Percentiles rank a stretch among this genome's conserved stretches.
phyloP scores from a whole-genome alignment of 2,888 invertebrate genomes.

The Drosophila neotestacea region DNA sequence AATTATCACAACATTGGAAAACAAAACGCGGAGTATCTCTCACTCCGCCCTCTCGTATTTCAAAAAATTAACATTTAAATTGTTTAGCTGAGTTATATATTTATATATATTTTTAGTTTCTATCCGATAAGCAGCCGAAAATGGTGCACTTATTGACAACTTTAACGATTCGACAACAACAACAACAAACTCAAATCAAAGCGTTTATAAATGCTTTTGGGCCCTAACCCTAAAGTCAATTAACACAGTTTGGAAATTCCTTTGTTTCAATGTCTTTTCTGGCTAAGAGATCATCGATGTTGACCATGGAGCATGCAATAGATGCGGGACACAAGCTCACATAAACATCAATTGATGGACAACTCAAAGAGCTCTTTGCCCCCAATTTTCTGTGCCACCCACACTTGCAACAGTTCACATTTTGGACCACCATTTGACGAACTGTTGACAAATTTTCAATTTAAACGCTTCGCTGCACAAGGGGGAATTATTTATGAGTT shows the following conservation, averaged over 20 bases:
- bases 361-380: conserved; percentile 18
- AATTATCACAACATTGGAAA: conserved; percentile 76
- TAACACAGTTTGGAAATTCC: conserved; percentile 49
- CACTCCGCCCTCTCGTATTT: conserved; percentile 6
- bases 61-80: conserved; percentile 75
- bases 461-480: conserved; percentile 67
- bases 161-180: conserved; percentile 65
- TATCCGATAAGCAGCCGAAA: conserved; percentile 70
- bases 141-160: conserved; percentile 82
- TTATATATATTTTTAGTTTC: conserved; percentile 36
- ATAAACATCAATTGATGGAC: conserved; percentile 43
- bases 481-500: conserved; percentile 50
- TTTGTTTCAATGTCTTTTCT: conserved; percentile 34
- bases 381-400: conserved; percentile 42
- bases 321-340: conserved; percentile 43
- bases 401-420: conserved; percentile 19
- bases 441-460: conserved; percentile 68
- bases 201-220: conserved; percentile 72
- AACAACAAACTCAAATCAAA: conserved; percentile 55
- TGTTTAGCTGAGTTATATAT: conserved; percentile 50
- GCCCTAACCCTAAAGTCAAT: conserved; percentile 50
- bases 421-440: conserved; percentile 42
- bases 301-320: conserved; percentile 9
- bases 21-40: conserved; percentile 62
- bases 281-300: conserved; percentile 9